Evolutionary conservation across 1,140 invertebrate genomes (phyloP), one percentile per base, ranked within the genome.

Genomic region (Drosophila kohkoa): DNA sequence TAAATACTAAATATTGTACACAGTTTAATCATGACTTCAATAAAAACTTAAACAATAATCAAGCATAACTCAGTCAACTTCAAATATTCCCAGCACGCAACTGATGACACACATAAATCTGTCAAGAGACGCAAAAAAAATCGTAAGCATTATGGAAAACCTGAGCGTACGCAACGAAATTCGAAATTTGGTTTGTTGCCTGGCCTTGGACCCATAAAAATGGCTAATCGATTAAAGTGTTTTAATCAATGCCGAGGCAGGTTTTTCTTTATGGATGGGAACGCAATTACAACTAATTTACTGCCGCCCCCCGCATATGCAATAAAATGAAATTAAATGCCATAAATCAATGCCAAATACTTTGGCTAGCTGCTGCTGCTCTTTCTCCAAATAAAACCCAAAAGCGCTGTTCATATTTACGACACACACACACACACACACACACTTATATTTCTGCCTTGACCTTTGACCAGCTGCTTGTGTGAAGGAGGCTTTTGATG

Each of bases 291-390:
- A 75, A 69, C 75, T 78, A 66, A 75, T 78, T 78, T 78, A 75
- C 30, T 74, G 63, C 59, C 48, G 45, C 46, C 49, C 30, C 5
- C 45, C 16, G 67, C 15, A 57, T 54, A 55, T 78, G 78, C 59
- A 86, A 78, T 85, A 76, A 77, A 76, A 82, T 65, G 77, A 73
- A 88, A 85, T 88, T 88, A 75, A 73, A 69, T 81, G 77, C 68
- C 71, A 89, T 88, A 88, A 89, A 88, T 88, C 85, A 89, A 72
- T 30, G 69, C n/a, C 63, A 52, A 82, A 87, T 77, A 79, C 66
- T 62, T 72, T 68, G 35, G 30, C 20, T 3, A 69, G 52, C 55
- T 55, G 20, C 43, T 32, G 7, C 41, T 25, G 3, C 20, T 25
- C 20, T 25, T 25, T 25, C 20, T 25, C 55, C 25, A 51, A 54